Evolutionary conservation across 2,888 invertebrate species (phyloP).

Genomic region (Campoplex nolae): DNA sequence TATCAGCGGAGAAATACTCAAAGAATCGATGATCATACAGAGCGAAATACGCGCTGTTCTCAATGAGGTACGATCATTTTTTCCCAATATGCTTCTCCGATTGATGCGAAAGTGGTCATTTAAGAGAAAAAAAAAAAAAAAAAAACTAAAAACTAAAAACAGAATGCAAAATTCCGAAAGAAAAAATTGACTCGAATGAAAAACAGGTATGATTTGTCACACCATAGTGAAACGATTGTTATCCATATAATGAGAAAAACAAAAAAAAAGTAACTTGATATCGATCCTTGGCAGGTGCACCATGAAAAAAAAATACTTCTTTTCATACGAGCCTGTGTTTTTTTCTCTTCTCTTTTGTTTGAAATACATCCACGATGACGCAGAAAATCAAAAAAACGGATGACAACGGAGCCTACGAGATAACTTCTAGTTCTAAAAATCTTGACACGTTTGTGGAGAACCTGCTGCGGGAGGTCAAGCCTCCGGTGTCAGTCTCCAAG

Average conservation of each 20-base stretch:
- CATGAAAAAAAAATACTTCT: constrained; percentile 13
- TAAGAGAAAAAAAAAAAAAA: not conserved
- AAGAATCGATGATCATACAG: constrained; percentile 87
- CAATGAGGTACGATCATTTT: constrained; percentile 86
- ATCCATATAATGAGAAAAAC: too few relatives aligned
- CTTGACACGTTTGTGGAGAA: constrained; percentile 91
- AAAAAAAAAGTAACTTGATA: not conserved
- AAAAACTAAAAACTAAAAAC: too few relatives aligned
- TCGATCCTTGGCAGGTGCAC: constrained; percentile 26
- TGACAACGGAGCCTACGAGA: constrained; percentile 88
- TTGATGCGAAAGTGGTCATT: not conserved
- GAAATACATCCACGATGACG: constrained; percentile 51
- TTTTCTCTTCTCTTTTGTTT: constrained; percentile 58
- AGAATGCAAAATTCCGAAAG: not conserved
- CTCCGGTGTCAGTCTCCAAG: constrained; percentile 86
- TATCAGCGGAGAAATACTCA: constrained; percentile 87
- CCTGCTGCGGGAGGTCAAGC: constrained; percentile 89
- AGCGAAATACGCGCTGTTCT: constrained; percentile 89
- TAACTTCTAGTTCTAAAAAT: constrained; percentile 90
- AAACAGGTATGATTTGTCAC: not conserved
- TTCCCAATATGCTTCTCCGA: not conserved
- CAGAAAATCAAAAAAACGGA: constrained; percentile 85
- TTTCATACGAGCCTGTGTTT: constrained; percentile 56
- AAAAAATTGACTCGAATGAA: not conserved
- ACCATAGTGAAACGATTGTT: not conserved